These are phyloP conservation scores for Lordiphosa clarofinis DNA, from an alignment of 1,140 invertebrate genomes.

Conservation along the genomic window DNA sequence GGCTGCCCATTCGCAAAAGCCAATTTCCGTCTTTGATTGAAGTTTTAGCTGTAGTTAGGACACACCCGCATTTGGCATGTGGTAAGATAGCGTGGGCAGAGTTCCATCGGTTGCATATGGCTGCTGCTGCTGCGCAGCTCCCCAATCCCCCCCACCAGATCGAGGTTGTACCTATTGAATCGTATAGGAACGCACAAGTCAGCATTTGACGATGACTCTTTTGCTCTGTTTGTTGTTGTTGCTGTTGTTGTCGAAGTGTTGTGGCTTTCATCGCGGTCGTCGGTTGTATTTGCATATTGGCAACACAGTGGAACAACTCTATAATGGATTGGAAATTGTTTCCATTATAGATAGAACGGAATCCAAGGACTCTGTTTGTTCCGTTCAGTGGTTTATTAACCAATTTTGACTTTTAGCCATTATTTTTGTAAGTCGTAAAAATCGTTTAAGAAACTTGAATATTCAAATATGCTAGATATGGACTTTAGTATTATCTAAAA, in stretches of 20 bases:
- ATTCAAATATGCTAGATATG: too few relatives aligned
- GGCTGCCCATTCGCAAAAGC: constrained; percentile 18
- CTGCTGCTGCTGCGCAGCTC: not conserved
- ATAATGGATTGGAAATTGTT: too few relatives aligned
- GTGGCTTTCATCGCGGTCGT: constrained; percentile 8
- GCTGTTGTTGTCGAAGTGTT: not conserved
- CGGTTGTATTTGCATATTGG: constrained; percentile 9
- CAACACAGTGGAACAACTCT: constrained; percentile 2
- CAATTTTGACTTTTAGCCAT: too few relatives aligned
- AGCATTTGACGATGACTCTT: constrained; percentile 5
- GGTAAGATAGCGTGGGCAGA: not conserved
- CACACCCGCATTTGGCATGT: constrained; percentile 6
- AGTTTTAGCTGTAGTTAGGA: not conserved
- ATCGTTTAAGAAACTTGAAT: too few relatives aligned
- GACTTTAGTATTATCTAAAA: too few relatives aligned
- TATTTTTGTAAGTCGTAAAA: too few relatives aligned
- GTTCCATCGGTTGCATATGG: not conserved
- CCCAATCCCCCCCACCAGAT: too few relatives aligned
- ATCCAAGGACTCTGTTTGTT: too few relatives aligned
- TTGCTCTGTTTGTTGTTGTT: not conserved
- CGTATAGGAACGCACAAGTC: not conserved
- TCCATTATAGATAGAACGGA: too few relatives aligned
- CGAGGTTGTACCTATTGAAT: constrained; percentile 6
- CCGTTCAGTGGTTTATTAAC: too few relatives aligned
- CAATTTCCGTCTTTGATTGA: constrained; percentile 2